Evolutionary conservation across 1,140 invertebrate species (phyloP), one percentile per base, ranked within the genome.

Genomic region (Saccostrea cuccullata): DNA sequence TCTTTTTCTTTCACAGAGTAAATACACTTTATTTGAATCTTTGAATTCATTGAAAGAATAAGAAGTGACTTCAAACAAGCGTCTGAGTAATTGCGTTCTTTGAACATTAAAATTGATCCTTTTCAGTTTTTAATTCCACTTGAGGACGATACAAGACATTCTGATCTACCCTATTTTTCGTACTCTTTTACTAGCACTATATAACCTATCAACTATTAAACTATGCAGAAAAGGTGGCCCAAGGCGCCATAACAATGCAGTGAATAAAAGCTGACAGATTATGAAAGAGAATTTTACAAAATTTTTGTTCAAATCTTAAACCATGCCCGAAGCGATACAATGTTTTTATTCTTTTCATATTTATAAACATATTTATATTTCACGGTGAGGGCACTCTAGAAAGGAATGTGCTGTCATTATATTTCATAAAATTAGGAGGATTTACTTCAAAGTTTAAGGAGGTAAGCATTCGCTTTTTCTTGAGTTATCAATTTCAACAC

Each of bases 221-320:
- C 12, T 58, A 60, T 60, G 12, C 20, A 60, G 58, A 60, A 60
- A 60, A 60, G 58, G 12, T 60, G 58, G 13, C 13, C 30, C 30
- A 36, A 36, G 30, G 30, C 30, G 30, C 30, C 30, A 36, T 36
- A 36, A 36, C 30, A 36, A 36, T 36, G 30, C 30, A 11, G 23
- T 5, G 70, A 23, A 67, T 67, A 67, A 67, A 67, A 67, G 60
- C 60, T 67, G 60, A 67, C 60, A 67, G 70, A 77, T 77, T 77
- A 77, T 77, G 36, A 77, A 77, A 77, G 70, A 77, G 70, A 77
- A 47, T 77, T 77, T 77, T 77, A 64, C 30, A 77, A 30, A 64
- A 77, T 30, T 30, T 26, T 36, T 77, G 70, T 77, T 36, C 11
- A 77, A 77, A 77, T 77, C 30, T 77, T 77, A 15, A 77, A 23